phyloP scores from a whole-genome alignment of 2,113 vertebrate genomes.

The Xenopus tropicalis region UCB_Xtro_10.0 CM004450.2:43848001-43848500 shows the following conservation, averaged over 20 bases:
- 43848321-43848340: too few relatives aligned
- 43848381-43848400: too few relatives aligned
- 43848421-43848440: not conserved
- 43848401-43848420: not conserved
- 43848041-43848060: not conserved
- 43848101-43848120: not conserved
- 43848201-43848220: not conserved
- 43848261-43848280: too few relatives aligned
- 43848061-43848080: not conserved
- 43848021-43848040: not conserved
- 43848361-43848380: not conserved
- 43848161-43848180: not conserved
- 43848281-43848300: too few relatives aligned
- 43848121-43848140: not conserved
- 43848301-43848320: too few relatives aligned
- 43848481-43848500: not conserved
- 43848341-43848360: not conserved
- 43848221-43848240: not conserved
- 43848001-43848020: too few relatives aligned
- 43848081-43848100: not conserved
- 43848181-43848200: not conserved
- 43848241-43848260: too few relatives aligned
- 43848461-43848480: constrained; percentile 14
- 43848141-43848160: not conserved
- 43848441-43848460: not conserved